Evolutionary conservation across 1,140 invertebrate species (phyloP).

Genomic region (Tetraneura akinire): DNA sequence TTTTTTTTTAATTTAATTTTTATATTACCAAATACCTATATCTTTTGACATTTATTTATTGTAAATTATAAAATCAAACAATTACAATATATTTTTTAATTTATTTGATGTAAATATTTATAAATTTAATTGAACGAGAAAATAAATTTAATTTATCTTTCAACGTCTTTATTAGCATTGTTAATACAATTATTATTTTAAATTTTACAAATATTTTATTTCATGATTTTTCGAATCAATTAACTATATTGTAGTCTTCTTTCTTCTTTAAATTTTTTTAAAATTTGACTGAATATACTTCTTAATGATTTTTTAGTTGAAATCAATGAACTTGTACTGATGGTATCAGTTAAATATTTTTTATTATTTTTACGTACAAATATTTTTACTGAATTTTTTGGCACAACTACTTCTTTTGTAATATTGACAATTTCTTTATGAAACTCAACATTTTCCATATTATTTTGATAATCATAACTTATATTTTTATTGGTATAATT

Average conservation of each 20-base stretch:
- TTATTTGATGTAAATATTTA: no score
- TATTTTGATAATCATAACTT: neutral
- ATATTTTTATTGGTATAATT: neutral
- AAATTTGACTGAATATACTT: conserved; percentile 9
- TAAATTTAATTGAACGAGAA: no score
- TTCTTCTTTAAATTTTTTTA: conserved; percentile 17
- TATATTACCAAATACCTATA: no score
- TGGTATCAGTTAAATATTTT: neutral
- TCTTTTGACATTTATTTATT: no score
- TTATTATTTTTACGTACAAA: neutral
- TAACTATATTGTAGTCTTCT: neutral
- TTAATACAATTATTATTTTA: no score
- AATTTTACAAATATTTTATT: no score
- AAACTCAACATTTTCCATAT: neutral
- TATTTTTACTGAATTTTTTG: conserved; percentile 8
- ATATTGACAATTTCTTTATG: neutral
- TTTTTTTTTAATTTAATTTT: no score
- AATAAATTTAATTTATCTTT: no score
- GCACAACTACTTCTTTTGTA: neutral
- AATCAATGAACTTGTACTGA: neutral
- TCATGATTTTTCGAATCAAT: no score
- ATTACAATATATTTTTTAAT: no score
- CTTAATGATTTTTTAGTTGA: neutral
- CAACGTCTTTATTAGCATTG: no score
- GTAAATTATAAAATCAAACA: no score